Base-by-base conservation (phyloP, 2,888 invertebrate genomes). In the Philereme vetulata region DNA sequence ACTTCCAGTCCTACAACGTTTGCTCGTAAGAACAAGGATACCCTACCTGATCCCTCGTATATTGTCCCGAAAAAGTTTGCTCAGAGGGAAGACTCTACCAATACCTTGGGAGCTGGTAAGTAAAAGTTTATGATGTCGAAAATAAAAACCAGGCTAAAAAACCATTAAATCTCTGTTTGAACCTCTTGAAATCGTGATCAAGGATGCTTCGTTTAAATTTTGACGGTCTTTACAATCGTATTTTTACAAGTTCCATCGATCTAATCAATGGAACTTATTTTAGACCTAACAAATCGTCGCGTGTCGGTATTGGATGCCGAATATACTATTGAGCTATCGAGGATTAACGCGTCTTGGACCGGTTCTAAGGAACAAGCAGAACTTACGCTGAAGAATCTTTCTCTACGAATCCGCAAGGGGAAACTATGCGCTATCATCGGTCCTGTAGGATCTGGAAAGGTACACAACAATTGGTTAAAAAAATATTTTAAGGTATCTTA, bases 391-490 rank as follows among this genome's bases (percentile, higher is more conserved):
- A 93, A 92, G 74, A 90, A 82, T 67, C 85, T 96, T 10, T 93
- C 93, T 42, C 68, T 96, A 49, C 85, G 92, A 1, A 81, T 96
- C 5, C 86, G 91, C 33, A 90, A 86, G 52, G 94, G 94, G 0
- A 93, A 95, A 75, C 86, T 97, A 4, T 94, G 96, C 71, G 97
- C 96, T 0, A 88, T 98, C 4, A 95, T 98, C 64, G 98, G 98
- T 1, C 95, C 97, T 0, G 97, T 98, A 4, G 98, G 98, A 5
- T 93, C 96, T 34, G 98, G 98, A 75, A 98, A 94, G 81, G 92
- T 91, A 77, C 21, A 21, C 2, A 21, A 21, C 2, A 21, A 21
- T 21, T 21, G 1, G 21, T 21, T 1, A 21, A 21, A 21, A 21
- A 21, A 1, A 1, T 1, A 21, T 21, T 21, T 21, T 21, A 21